A percentile compares a stretch with the other conserved stretches of the same genome.
These are phyloP conservation scores for Paramacrobiotus metropolitanus DNA, from an alignment of 1,140 invertebrate species.

Conservation along the genomic window DNA sequence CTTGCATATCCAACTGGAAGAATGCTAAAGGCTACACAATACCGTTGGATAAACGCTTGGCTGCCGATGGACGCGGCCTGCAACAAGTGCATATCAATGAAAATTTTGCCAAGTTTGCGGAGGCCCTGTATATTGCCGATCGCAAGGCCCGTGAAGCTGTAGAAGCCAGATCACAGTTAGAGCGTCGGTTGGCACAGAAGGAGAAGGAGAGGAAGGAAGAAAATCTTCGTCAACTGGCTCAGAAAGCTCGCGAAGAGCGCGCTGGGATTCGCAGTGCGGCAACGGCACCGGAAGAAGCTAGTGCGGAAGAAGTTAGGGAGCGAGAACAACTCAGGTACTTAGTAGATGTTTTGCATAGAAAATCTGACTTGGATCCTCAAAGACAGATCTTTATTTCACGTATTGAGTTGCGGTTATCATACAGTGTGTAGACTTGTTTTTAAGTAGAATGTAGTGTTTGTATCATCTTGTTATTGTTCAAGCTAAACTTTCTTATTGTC, in stretches of 20 bases:
- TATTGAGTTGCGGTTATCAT: no score
- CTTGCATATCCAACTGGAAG: conserved; percentile 99
- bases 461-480: no score
- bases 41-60: conserved; percentile 87
- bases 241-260: conserved; percentile 78
- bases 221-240: conserved; percentile 65
- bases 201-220: conserved; percentile 98
- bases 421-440: no score
- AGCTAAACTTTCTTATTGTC: no score
- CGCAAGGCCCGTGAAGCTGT: conserved; percentile 80
- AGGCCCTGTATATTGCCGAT: conserved; percentile 91
- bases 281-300: conserved; percentile 23
- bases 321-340: conserved; percentile 70
- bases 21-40: conserved; percentile 98
- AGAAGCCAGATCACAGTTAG: conserved; percentile 77
- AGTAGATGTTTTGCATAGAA: no score
- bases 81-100: conserved; percentile 96
- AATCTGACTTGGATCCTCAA: no score
- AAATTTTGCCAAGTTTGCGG: conserved; percentile 93
- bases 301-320: conserved; percentile 51
- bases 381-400: no score
- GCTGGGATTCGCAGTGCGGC: conserved; percentile 42
- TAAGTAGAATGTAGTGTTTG: no score
- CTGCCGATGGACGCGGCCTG: conserved; percentile 85
- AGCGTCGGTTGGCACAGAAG: conserved; percentile 85